Evolutionary conservation across 2,888 invertebrate genomes (phyloP).

Genomic region (Nymphalis urticae): DNA sequence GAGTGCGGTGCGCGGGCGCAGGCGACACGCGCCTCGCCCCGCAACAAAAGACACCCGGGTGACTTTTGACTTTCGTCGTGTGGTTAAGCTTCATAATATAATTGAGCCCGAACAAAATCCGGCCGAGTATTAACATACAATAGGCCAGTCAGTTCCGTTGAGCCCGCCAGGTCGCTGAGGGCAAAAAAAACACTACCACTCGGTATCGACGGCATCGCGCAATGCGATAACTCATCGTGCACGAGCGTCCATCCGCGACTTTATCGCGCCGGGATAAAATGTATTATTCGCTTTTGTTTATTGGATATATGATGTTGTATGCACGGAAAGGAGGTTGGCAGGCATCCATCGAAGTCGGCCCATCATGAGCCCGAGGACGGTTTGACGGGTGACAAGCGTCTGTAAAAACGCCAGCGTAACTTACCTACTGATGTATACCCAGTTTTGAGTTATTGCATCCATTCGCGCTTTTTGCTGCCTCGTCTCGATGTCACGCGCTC

Average conservation of each 20-base stretch:
- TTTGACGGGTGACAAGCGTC: constrained; percentile 77
- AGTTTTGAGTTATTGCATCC: constrained; percentile 72
- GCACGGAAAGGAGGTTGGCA: constrained; percentile 63
- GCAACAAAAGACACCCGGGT: constrained; percentile 68
- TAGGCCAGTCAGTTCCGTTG: constrained; percentile 77
- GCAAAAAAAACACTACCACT: constrained; percentile 79
- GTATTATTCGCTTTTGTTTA: constrained; percentile 26
- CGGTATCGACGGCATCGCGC: constrained; percentile 45
- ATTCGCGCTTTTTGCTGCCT: constrained; percentile 44
- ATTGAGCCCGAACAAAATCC: constrained; percentile 81
- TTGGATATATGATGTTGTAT: constrained; percentile 43
- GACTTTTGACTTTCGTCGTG: constrained; percentile 79
- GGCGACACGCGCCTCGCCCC: constrained; percentile 49
- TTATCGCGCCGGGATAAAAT: constrained; percentile 33
- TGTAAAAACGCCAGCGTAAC: constrained; percentile 68
- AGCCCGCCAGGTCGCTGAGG: constrained; percentile 77
- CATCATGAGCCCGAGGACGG: constrained; percentile 76
- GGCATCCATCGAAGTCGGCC: constrained; percentile 77
- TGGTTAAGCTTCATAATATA: constrained; percentile 80
- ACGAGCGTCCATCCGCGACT: constrained; percentile 41
- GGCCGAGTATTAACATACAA: constrained; percentile 80
- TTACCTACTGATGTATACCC: constrained; percentile 46
- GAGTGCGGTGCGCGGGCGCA: constrained; percentile 24
- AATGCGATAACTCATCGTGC: constrained; percentile 43
- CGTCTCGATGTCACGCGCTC: constrained; percentile 42